Percentiles rank a stretch among this genome's conserved stretches.
Evolutionary conservation across 2,888 invertebrate species (phyloP).

Genomic region (Tetranychus piercei): DNA sequence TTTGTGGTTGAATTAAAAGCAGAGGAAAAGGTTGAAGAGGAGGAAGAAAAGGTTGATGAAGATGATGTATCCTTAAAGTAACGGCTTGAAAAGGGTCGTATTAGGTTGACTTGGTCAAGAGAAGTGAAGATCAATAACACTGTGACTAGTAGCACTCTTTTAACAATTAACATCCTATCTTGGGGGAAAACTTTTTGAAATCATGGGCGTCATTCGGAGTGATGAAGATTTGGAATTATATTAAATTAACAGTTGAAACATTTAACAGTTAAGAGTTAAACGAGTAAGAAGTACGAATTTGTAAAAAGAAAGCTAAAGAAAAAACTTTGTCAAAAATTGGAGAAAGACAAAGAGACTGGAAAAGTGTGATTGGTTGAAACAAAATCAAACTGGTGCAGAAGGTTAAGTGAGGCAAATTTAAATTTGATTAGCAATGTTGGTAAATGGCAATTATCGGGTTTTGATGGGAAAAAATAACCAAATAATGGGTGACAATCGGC

Average conservation of each 20-base stretch:
- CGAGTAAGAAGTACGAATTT: background rate
- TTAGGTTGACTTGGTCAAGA: background rate
- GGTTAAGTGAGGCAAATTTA: no score
- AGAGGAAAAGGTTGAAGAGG: background rate
- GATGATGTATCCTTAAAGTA: background rate
- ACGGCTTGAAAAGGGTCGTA: background rate
- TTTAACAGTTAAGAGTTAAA: background rate
- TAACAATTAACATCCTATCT: conserved; percentile 4
- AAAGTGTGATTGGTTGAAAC: no score
- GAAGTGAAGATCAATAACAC: background rate
- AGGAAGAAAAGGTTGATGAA: background rate
- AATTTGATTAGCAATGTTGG: no score
- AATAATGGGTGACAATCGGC: background rate
- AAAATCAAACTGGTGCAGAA: no score
- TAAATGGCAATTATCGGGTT: no score
- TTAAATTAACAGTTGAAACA: background rate
- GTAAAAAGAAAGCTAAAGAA: no score
- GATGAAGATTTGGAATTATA: background rate
- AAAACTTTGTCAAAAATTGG: no score
- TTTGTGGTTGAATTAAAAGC: background rate
- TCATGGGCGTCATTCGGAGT: conserved; percentile 7
- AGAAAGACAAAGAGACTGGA: no score
- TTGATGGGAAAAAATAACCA: background rate
- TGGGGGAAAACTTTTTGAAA: background rate
- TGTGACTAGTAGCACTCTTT: conserved; percentile 8